Percentiles rank a stretch among this genome's conserved stretches.
Evolutionary conservation across 92 coral and sea anemone species (phyloP).

Genomic region (Umimayanthus kanabou): DNA sequence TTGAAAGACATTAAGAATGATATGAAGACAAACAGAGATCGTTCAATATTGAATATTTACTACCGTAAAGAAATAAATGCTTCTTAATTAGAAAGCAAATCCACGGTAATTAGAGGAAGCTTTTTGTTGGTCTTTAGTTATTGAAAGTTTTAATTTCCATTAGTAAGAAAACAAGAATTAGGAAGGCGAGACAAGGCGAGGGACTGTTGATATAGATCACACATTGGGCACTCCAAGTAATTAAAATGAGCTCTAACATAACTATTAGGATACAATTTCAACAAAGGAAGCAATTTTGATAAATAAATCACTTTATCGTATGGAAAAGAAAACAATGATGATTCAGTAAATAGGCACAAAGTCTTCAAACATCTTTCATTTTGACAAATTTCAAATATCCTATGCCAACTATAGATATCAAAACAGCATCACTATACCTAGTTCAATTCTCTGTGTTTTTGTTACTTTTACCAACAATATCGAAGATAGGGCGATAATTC

Average conservation of each 20-base stretch:
- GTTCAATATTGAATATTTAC: conserved; percentile 2
- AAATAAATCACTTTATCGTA: background rate
- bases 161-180: conserved; percentile 4
- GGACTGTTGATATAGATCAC: conserved; percentile 14
- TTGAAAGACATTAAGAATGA: conserved; percentile 8
- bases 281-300: background rate
- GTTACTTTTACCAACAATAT: conserved; percentile 1
- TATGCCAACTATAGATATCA: background rate
- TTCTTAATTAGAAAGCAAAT: conserved; percentile 1
- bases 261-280: conserved; percentile 6
- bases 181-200: conserved; percentile 19
- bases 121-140: conserved; percentile 6
- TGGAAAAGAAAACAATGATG: background rate
- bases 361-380: background rate
- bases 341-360: background rate
- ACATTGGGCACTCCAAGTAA: conserved; percentile 18
- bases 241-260: conserved; percentile 22
- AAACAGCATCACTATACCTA: background rate
- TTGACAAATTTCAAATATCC: background rate
- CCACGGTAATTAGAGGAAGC: conserved; percentile 26
- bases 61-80: background rate
- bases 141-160: conserved; percentile 17
- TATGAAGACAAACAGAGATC: conserved; percentile 22
- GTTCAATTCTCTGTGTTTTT: background rate
- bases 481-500: conserved; percentile 6